Conservation (phyloP, 2,797 vertebrate genomes). For the Fistularia commersonii region DNA sequence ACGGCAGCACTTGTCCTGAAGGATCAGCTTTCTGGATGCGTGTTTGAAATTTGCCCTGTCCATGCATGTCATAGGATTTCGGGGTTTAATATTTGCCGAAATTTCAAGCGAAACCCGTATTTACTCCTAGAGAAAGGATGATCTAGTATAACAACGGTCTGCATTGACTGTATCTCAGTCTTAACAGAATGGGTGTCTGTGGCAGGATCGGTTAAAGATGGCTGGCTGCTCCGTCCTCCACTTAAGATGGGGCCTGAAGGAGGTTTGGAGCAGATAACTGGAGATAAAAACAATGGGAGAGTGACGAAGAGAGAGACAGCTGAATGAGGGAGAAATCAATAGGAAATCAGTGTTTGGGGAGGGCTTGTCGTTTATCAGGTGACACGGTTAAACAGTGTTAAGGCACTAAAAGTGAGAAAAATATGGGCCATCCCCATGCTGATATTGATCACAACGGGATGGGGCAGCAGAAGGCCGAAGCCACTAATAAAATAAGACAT, state of each 20-base stretch:
- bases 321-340: conserved; percentile 91
- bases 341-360: conserved; percentile 95
- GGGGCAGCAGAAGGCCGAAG: conserved; percentile 94
- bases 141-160: conserved; percentile 11
- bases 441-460: conserved; percentile 96
- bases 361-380: conserved; percentile 96
- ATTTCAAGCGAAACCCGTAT: no score
- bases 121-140: no score
- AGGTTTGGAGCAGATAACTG: conserved; percentile 73
- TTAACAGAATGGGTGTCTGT: conserved; percentile 28
- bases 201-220: conserved; percentile 28
- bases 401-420: conserved; percentile 92
- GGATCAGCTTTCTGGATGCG: no score
- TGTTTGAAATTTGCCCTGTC: no score
- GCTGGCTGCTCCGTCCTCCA: conserved; percentile 20
- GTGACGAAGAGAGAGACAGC: conserved; percentile 84
- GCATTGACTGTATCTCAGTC: conserved; percentile 7
- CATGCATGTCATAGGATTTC: no score
- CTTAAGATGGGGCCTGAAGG: conserved; percentile 20
- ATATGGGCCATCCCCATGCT: conserved; percentile 84
- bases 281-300: conserved; percentile 86
- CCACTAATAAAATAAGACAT: conserved; percentile 99
- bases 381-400: conserved; percentile 89
- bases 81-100: no score
- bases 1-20: no score